Evolutionary conservation across 1,140 invertebrate species (phyloP).

Genomic region (Palaemon carinicauda): DNA sequence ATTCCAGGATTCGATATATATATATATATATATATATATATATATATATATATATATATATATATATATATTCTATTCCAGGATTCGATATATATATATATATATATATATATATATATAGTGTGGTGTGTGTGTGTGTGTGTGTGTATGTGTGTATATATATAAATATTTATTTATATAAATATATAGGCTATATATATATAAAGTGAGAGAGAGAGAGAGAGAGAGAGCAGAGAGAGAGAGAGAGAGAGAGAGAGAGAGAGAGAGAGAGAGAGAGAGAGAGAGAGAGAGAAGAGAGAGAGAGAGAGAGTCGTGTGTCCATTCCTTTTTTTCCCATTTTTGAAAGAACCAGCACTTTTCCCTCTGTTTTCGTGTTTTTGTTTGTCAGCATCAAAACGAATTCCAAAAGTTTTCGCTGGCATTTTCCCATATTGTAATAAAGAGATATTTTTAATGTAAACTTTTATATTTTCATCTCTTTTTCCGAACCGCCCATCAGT

Average conservation of each 20-base stretch:
- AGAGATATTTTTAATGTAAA: background rate
- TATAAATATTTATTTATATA: too few relatives aligned
- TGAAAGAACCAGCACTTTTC: too few relatives aligned
- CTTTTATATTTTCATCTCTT: background rate
- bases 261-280: background rate
- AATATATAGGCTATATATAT: too few relatives aligned
- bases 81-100: too few relatives aligned
- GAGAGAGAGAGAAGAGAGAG: background rate
- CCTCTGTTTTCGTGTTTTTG: background rate
- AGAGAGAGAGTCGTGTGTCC: background rate
- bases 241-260: background rate
- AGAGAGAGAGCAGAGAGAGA: background rate
- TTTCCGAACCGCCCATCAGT: background rate
- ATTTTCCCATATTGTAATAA: background rate
- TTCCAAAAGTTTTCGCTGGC: background rate
- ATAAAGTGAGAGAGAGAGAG: background rate
- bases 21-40: too few relatives aligned
- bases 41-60: too few relatives aligned
- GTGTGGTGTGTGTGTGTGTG: too few relatives aligned
- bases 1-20: too few relatives aligned
- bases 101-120: too few relatives aligned
- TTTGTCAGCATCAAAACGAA: background rate
- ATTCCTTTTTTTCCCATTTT: too few relatives aligned
- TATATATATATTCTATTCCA: too few relatives aligned
- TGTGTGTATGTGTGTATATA: too few relatives aligned